A percentile compares a stretch with the other conserved stretches of the same genome.
These are phyloP conservation scores for Cheilosia vernalis DNA, from an alignment of 2,888 invertebrate species.

Conservation along the genomic window DNA sequence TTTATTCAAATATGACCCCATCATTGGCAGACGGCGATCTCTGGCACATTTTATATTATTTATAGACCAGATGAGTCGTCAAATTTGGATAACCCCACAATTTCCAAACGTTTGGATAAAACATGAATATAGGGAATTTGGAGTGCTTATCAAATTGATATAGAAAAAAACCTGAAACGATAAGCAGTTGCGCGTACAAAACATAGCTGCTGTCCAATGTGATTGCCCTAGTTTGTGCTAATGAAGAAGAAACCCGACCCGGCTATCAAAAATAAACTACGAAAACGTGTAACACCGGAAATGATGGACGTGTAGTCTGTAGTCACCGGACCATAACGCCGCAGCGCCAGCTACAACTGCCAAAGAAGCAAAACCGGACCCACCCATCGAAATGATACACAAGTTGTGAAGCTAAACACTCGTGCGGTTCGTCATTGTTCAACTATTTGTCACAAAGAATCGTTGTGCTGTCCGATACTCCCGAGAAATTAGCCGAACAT, in stretches of 20 bases:
- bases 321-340: slow-evolving; percentile 12
- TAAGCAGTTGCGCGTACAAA: not conserved
- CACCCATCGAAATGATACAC: slow-evolving; percentile 19
- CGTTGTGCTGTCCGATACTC: not conserved
- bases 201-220: not conserved
- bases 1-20: slow-evolving; percentile 23
- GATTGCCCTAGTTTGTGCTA: not conserved
- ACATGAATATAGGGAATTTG: not conserved
- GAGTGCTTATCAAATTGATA: not conserved
- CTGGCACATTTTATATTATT: slow-evolving; percentile 16
- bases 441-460: not conserved
- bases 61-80: slow-evolving; percentile 20
- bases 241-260: not conserved
- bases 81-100: not conserved
- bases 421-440: slow-evolving; percentile 26
- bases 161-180: slow-evolving; percentile 1
- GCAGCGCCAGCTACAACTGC: not conserved
- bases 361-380: slow-evolving; percentile 20
- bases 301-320: slow-evolving; percentile 25
- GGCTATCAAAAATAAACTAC: not conserved
- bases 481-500: not conserved
- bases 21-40: not conserved
- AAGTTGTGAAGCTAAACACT: not conserved
- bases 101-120: not conserved
- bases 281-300: slow-evolving; percentile 18